Evolutionary conservation across 2,113 vertebrate species (phyloP).

Genomic region (Chaenogobius annularis): DNA sequence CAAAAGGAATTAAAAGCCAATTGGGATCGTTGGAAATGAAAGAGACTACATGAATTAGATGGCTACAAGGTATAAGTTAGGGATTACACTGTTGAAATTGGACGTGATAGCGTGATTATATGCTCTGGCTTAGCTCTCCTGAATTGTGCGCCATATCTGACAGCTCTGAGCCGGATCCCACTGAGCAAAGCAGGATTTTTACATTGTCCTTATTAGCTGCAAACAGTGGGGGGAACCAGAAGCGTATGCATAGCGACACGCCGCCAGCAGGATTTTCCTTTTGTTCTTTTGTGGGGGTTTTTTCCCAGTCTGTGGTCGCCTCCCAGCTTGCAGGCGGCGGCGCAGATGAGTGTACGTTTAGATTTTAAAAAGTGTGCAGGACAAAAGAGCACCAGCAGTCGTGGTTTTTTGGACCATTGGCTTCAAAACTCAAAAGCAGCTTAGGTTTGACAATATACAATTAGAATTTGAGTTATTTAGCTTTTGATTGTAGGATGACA

Average conservation of each 20-base stretch:
- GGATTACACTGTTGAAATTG: constrained; percentile 29
- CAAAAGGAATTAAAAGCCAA: constrained; percentile 59
- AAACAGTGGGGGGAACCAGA: constrained; percentile 63
- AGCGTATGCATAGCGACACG: constrained; percentile 53
- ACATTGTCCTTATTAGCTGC: constrained; percentile 68
- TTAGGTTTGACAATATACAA: no score
- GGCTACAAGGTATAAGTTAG: constrained; percentile 18
- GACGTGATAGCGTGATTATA: constrained; percentile 52
- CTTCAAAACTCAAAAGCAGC: constrained; percentile 36
- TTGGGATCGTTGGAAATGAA: constrained; percentile 36
- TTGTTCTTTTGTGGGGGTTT: constrained; percentile 51
- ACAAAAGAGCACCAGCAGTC: constrained; percentile 16
- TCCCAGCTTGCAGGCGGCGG: constrained; percentile 16
- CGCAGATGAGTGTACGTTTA: constrained; percentile 30
- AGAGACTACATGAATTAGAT: constrained; percentile 24
- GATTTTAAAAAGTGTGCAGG: constrained; percentile 15
- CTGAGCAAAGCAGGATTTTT: constrained; percentile 54
- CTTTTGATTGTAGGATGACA: no score
- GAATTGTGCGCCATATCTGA: constrained; percentile 43
- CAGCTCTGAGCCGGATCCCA: constrained; percentile 56
- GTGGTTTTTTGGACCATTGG: not conserved
- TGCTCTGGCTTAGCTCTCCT: constrained; percentile 41
- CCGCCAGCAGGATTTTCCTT: constrained; percentile 48
- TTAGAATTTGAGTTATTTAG: not conserved
- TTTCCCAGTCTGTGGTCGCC: constrained; percentile 19